A percentile compares a stretch with the other conserved stretches of the same genome.
These are phyloP conservation scores for Lamellibrachia columna DNA, from an alignment of 2,888 invertebrate species.

Conservation along the genomic window DNA sequence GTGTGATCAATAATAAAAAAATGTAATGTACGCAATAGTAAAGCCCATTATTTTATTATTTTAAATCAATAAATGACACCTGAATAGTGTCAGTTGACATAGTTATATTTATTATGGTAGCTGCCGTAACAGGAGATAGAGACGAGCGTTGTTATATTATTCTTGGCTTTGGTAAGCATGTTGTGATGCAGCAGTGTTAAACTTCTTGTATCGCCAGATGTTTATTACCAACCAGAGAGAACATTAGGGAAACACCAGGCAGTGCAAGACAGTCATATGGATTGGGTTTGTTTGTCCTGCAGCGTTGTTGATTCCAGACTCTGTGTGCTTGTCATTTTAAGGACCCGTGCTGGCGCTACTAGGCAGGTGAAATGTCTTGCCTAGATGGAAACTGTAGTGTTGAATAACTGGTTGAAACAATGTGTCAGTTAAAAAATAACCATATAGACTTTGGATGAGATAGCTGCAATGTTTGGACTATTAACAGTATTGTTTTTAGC, in stretches of 20 bases:
- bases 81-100: neutral
- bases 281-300: neutral
- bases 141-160: neutral
- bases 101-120: neutral
- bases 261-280: neutral
- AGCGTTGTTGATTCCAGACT: neutral
- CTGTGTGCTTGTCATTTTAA: neutral
- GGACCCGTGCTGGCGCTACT: neutral
- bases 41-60: too few species aligned
- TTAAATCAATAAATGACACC: too few species aligned
- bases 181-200: neutral
- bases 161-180: neutral
- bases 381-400: neutral
- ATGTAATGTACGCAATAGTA: too few species aligned
- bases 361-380: too few species aligned
- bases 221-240: neutral
- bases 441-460: neutral
- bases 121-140: neutral
- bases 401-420: neutral
- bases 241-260: neutral
- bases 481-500: too few species aligned
- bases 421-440: neutral
- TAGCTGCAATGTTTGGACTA: neutral
- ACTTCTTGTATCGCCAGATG: neutral
- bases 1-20: too few species aligned